Conservation (phyloP, 1,140 invertebrate species). For the Drosophila insularis region DNA sequence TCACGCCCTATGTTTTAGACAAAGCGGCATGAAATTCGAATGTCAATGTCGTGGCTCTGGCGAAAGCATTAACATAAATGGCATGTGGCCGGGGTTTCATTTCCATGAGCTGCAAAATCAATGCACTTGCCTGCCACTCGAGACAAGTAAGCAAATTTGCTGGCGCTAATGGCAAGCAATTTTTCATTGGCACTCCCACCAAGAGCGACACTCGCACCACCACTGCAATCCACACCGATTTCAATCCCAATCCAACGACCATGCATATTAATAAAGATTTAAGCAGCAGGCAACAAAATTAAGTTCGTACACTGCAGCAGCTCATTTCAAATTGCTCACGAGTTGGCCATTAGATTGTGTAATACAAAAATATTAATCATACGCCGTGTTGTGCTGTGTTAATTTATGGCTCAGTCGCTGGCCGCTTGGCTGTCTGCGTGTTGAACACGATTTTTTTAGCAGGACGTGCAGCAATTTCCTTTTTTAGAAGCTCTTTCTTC, state of each 20-base stretch:
- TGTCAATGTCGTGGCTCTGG: slow-evolving; percentile 40
- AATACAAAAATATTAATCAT: slow-evolving; percentile 76
- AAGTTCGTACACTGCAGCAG: slow-evolving; percentile 54
- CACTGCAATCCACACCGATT: not conserved
- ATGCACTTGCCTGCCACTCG: slow-evolving; percentile 54
- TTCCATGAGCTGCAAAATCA: slow-evolving; percentile 65
- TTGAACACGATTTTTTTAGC: slow-evolving; percentile 43
- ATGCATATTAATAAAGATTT: slow-evolving; percentile 79
- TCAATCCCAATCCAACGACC: slow-evolving; percentile 33
- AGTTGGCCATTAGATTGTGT: slow-evolving; percentile 70
- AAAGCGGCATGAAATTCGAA: slow-evolving; percentile 39
- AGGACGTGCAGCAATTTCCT: slow-evolving; percentile 61
- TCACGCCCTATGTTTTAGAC: slow-evolving; percentile 8
- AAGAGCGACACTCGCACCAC: not conserved
- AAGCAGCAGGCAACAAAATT: slow-evolving; percentile 59
- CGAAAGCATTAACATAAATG: slow-evolving; percentile 71
- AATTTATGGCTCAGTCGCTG: slow-evolving; percentile 58
- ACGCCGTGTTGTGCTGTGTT: slow-evolving; percentile 55
- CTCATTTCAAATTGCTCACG: slow-evolving; percentile 65
- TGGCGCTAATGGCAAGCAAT: slow-evolving; percentile 60
- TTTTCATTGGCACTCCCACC: slow-evolving; percentile 51
- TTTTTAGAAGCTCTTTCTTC: slow-evolving; percentile 9
- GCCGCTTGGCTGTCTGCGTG: slow-evolving; percentile 60
- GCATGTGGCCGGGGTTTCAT: slow-evolving; percentile 43
- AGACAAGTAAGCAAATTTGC: slow-evolving; percentile 62